Evolutionary conservation across 2,797 vertebrate genomes (phyloP), one percentile per base, ranked within the genome.

Genomic region (Hylomyscus alleni): DNA sequence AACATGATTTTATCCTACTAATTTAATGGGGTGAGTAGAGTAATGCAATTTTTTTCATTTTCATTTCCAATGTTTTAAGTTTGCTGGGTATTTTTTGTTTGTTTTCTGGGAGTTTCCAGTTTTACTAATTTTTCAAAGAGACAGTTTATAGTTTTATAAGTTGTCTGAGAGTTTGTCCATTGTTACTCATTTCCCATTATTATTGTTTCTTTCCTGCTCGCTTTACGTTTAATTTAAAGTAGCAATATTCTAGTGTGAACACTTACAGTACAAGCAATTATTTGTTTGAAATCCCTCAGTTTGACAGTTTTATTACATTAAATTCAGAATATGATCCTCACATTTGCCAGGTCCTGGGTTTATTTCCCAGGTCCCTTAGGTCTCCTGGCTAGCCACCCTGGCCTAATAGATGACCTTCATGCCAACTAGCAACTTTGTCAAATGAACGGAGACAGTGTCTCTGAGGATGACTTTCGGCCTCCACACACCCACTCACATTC

Each of bases 81-180:
- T 69, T 80, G 3, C 58, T 82, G n/a, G 58, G 17, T 7, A 20
- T 81, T 78, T 4, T 87, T 7, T 85, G 44, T 84, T 80, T 84
- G 56, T 62, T 93, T 82, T n/a, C 2, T 47, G 73, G 13, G 31
- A 15, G 13, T 89, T 94, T 92, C 72, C 29, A 58, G 80, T 92
- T 92, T 91, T 90, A 80, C 47, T 54, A 86, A 80, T 19, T 94
- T 93, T 80, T 76, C 26, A 87, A 84, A 90, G 60, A 94, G 40
- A 0, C 47, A 90, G 19, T 34, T 78, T 89, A 85, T 82, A 5
- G 12, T 52, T 93, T 82, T 3, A 84, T 67, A 87, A 76, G 93
- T 80, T 93, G 75, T 93, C 22, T 47, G 26, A 91, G 2, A 69
- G 19, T 92, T 73, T 96, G 6, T 44, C 47, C 26, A 56, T 83